Conservation (phyloP, 1,140 invertebrate species). For the Paracyclopina nana region DNA sequence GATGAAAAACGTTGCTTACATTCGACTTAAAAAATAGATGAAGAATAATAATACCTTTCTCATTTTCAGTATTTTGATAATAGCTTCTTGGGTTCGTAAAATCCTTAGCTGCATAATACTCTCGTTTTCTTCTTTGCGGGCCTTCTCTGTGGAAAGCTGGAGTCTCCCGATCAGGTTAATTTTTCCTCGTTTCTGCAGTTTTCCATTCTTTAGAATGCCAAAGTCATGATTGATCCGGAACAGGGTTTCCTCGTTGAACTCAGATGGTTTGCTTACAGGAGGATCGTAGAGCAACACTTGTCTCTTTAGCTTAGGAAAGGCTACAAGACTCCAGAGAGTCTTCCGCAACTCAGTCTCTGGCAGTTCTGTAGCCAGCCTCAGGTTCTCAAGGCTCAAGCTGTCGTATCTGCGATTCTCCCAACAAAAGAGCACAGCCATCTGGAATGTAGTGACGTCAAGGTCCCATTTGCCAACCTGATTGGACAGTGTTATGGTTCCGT, state of each 20-base stretch:
- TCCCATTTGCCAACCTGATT: constrained; percentile 66
- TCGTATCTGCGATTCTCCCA: constrained; percentile 91
- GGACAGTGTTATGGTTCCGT: constrained; percentile 50
- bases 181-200: constrained; percentile 78
- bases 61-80: constrained; percentile 97
- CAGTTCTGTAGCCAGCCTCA: constrained; percentile 83
- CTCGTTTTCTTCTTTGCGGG: constrained; percentile 90
- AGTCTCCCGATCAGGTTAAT: constrained; percentile 82
- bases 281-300: constrained; percentile 31
- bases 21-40: too few relatives aligned
- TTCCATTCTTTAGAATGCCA: constrained; percentile 75
- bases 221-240: constrained; percentile 98
- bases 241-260: constrained; percentile 67
- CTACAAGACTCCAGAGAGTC: constrained; percentile 89
- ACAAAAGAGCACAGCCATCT: constrained; percentile 98
- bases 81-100: constrained; percentile 79
- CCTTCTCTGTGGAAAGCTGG: constrained; percentile 81
- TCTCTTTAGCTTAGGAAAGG: constrained; percentile 88
- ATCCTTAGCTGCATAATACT: constrained; percentile 89
- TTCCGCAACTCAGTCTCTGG: constrained; percentile 83
- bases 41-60: too few relatives aligned
- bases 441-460: constrained; percentile 95
- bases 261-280: constrained; percentile 1
- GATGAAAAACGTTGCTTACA: too few relatives aligned
- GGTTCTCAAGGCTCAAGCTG: constrained; percentile 71